Percentiles rank a stretch among this genome's conserved stretches.
These are phyloP conservation scores for Drosophila ambigua DNA, from an alignment of 1,140 invertebrate genomes.

Conservation along the genomic window DNA sequence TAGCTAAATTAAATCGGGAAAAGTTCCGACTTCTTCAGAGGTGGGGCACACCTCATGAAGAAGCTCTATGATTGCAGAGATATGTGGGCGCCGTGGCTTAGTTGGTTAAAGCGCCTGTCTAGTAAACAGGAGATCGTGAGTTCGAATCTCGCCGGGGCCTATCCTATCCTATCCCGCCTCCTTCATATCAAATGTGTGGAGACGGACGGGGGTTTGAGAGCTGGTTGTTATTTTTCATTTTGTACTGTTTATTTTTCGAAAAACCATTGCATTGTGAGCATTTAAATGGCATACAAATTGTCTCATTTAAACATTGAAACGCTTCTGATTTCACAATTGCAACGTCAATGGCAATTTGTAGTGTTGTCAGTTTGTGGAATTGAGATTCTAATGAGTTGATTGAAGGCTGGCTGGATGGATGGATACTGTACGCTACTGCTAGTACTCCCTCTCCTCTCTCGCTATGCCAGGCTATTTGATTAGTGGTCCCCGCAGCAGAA, in stretches of 20 bases:
- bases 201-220: too few species aligned
- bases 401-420: constrained; percentile 41
- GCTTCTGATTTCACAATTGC: constrained; percentile 76
- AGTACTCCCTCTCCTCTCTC: not conserved
- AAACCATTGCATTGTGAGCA: constrained; percentile 1
- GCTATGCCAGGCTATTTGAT: constrained; percentile 60
- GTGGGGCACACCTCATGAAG: not conserved
- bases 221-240: not conserved
- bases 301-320: constrained; percentile 72
- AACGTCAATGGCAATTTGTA: constrained; percentile 76
- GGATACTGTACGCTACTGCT: not conserved
- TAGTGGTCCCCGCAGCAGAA: constrained; percentile 49
- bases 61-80: accelerated
- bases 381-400: constrained; percentile 80
- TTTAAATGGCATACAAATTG: constrained; percentile 55
- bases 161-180: not conserved
- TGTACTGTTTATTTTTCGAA: not conserved
- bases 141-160: constrained; percentile 87
- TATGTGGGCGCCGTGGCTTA: constrained; percentile 85
- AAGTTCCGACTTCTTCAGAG: not conserved
- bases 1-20: constrained; percentile 19
- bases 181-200: too few species aligned
- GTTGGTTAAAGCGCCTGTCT: constrained; percentile 87
- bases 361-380: constrained; percentile 63
- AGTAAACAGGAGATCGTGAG: constrained; percentile 87